Base-by-base conservation (phyloP, 1,140 invertebrate species). In the Drosophila littoralis region DNA sequence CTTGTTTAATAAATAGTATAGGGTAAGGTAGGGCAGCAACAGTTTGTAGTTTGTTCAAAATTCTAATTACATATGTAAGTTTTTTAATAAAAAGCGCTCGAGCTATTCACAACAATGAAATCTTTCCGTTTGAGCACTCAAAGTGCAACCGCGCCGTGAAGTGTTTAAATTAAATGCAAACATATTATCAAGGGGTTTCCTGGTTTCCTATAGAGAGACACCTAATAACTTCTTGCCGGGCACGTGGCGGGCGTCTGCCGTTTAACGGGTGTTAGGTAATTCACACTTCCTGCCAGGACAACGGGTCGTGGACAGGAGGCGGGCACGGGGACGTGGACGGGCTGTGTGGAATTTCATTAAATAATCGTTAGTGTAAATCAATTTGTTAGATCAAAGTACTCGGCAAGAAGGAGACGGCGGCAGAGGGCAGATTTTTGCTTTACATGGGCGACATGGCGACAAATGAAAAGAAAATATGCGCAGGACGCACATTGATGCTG, bases 321-420 rank as follows among this genome's bases (percentile, higher is more conserved):
- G 35, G 75, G 36, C n/a, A n/a, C n/a, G n/a, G n/a, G n/a, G n/a
- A n/a, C n/a, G n/a, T n/a, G 48, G 58, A 9, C 40, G 43, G 59
- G 46, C 32, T 51, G 42, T 15, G 52, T 8, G 84, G 84, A 89
- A 88, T 88, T 88, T 88, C 84, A 88, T 88, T 88, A 88, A 88
- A 88, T 77, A 88, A 89, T 84, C 84, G 84, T 88, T 88, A 88
- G 84, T 88, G 84, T 88, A 88, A 89, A 89, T 89, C 84, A 88
- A 89, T 86, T 86, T 79, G 83, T 72, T 80, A 78, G 84, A 88
- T 88, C 84, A 88, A 88, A 88, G 83, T 69, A 28, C 40, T 54
- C 7, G 35, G n/a, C 4, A 2, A 15, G 7, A 43, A n/a, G 12
- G 4, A 0, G 10, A 10, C n/a, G 13, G 13, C 1, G 6, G 6